Conservation (phyloP, 2,797 vertebrate genomes). For the Danio albolineatus region DNA sequence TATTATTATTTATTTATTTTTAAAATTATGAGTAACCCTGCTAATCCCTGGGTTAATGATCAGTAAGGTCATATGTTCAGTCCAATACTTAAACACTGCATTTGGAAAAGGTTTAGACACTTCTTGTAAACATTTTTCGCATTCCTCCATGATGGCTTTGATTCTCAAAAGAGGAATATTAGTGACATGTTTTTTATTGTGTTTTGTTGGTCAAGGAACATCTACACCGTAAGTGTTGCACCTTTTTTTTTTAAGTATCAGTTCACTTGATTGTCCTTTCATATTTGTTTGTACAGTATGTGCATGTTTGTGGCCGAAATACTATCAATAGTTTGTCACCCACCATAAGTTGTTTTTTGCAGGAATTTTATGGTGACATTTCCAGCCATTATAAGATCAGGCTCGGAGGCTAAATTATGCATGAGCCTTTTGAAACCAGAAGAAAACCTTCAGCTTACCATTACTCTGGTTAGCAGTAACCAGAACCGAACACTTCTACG, state of each 20-base stretch:
- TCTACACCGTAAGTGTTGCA: constrained; percentile 19
- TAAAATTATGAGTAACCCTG: neutral
- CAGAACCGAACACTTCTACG: constrained; percentile 61
- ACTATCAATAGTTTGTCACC: neutral
- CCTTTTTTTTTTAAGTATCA: neutral
- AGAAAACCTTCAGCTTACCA: constrained; percentile 69
- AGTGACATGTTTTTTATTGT: neutral
- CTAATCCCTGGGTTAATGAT: neutral
- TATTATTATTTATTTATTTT: no score
- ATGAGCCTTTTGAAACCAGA: constrained; percentile 69
- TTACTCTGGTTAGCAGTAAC: constrained; percentile 60
- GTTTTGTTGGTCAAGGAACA: neutral
- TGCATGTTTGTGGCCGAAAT: neutral
- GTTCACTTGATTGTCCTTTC: neutral
- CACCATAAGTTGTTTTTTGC: neutral
- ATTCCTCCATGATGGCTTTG: constrained; percentile 1
- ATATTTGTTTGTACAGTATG: neutral
- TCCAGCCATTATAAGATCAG: constrained; percentile 71
- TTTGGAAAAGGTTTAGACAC: neutral
- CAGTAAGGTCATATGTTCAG: neutral
- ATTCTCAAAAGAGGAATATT: constrained; percentile 13
- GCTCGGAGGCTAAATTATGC: constrained; percentile 69
- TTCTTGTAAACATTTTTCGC: neutral
- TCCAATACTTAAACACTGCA: neutral
- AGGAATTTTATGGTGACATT: constrained; percentile 70